Evolutionary conservation across 2,888 invertebrate genomes (phyloP), one percentile per base, ranked within the genome.

Genomic region (Sesia apiformis): DNA sequence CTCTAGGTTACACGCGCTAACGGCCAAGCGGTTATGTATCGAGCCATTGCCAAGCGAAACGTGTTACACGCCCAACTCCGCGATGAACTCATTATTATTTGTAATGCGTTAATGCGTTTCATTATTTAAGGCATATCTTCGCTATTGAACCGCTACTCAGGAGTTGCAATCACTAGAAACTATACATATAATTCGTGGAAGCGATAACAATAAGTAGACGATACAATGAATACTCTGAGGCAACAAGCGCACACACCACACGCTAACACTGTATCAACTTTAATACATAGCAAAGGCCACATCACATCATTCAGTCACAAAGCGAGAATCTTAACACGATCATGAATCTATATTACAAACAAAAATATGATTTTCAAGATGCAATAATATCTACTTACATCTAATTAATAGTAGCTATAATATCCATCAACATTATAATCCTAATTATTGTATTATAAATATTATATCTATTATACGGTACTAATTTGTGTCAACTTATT

Each of bases 291-390:
- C 86, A 87, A 81, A 89, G 89, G 89, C 89, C 89, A 88, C 89
- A 83, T 79, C 86, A 88, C 89, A 88, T 86, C 87, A 85, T 88
- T 84, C 89, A 87, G 84, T 89, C 88, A 88, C 87, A 78, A 88
- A 88, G 88, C 89, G 87, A 78, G 71, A 80, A 76, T 79, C 7
- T 7, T 75, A 73, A 70, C 64, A 62, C 71, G 74, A 78, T 78
- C 75, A 76, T 76, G 72, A 74, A 69, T 72, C 65, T 73, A 78
- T 71, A 67, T 74, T 81, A 84, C 79, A 81, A 74, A 72, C 65
- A 60, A 60, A 63, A 65, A 62, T 64, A 66, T 58, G 61, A 61
- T 62, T 65, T 63, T 64, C 63, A 60, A 23, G 23, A 23, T 23
- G 23, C 23, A 23, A 23, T 23, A 23, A 60, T 62, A 56, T 55